Percentiles rank a stretch among this genome's conserved stretches.
phyloP scores from a whole-genome alignment of 2,888 invertebrate genomes.

The Cinara cedri region DNA sequence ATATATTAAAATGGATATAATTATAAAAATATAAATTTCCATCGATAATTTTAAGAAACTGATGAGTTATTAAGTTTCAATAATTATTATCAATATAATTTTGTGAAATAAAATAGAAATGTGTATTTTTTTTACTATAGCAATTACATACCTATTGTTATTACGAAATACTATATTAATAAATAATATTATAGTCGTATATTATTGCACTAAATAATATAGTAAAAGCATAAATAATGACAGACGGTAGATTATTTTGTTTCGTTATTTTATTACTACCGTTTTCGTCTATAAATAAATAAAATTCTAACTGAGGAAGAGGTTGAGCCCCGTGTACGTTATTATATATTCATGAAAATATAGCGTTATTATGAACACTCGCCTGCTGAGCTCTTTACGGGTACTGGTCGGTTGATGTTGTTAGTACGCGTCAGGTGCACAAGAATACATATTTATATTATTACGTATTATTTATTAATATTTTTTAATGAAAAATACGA shows the following conservation, averaged over 20 bases:
- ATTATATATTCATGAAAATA: slow-evolving; percentile 55
- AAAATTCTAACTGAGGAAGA: slow-evolving; percentile 10
- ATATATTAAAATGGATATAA: no score
- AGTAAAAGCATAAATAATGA: slow-evolving; percentile 23
- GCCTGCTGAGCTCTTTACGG: slow-evolving; percentile 26
- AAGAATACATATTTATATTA: slow-evolving; percentile 40
- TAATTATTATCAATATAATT: slow-evolving; percentile 17
- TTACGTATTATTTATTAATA: slow-evolving; percentile 46
- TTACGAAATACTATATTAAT: not conserved
- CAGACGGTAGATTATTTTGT: slow-evolving; percentile 23
- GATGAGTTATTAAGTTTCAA: no score
- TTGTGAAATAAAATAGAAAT: not conserved
- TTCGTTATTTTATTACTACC: slow-evolving; percentile 34
- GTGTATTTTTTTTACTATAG: not conserved
- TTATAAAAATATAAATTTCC: not conserved
- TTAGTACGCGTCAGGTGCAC: slow-evolving; percentile 44
- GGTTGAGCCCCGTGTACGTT: not conserved
- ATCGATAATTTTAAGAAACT: not conserved
- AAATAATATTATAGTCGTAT: not conserved
- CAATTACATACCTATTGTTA: no score
- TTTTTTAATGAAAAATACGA: slow-evolving; percentile 43
- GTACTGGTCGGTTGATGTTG: slow-evolving; percentile 35
- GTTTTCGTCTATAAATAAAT: slow-evolving; percentile 31
- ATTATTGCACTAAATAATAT: not conserved
- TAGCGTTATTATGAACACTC: slow-evolving; percentile 43